Conservation (phyloP, 2,113 vertebrate genomes). For the Mastomys natalensis region DNA sequence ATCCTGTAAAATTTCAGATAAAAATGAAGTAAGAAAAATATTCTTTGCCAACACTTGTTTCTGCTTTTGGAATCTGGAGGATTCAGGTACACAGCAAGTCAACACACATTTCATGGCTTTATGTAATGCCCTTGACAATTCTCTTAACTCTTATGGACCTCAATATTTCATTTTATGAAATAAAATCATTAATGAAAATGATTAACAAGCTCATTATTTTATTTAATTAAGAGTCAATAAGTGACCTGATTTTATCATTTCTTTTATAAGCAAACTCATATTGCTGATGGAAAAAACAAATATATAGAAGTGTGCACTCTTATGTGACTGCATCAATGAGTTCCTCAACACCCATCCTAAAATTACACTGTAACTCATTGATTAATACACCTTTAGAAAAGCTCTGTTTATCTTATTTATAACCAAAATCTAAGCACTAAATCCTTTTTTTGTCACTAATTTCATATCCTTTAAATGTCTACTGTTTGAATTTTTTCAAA, state of each 20-base stretch:
- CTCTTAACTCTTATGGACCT: neutral
- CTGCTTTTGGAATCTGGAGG: neutral
- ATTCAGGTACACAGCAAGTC: neutral
- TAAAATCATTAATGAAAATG: neutral
- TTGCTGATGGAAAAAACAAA: neutral
- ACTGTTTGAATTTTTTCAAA: neutral
- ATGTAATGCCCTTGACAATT: neutral
- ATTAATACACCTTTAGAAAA: neutral
- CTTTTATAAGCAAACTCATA: neutral
- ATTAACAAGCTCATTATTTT: neutral
- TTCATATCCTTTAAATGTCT: neutral
- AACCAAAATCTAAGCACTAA: neutral
- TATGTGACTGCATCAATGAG: neutral
- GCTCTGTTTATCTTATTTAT: neutral
- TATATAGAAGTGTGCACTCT: neutral
- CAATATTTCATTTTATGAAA: neutral
- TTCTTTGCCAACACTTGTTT: neutral
- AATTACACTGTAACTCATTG: neutral
- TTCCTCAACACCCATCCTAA: neutral
- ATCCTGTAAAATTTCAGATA: neutral
- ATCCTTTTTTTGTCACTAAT: neutral
- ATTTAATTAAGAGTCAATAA: neutral
- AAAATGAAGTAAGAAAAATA: neutral
- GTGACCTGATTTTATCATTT: neutral
- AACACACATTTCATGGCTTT: neutral